These are phyloP conservation scores for Florisuga fusca DNA, from an alignment of 2,797 vertebrate genomes.

Conservation along the genomic window DNA sequence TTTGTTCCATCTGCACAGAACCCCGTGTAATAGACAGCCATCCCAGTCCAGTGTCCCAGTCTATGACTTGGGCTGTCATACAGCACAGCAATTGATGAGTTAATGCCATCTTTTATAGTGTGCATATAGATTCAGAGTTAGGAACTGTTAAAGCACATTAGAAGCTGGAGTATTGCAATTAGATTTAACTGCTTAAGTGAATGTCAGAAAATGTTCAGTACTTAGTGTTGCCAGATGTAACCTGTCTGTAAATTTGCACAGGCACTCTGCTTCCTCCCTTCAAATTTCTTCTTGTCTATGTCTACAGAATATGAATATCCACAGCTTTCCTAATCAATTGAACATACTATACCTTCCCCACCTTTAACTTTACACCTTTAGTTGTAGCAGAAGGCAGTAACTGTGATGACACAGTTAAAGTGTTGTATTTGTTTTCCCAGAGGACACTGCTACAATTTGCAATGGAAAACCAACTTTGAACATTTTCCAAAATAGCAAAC, in stretches of 20 bases:
- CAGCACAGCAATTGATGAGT: not conserved
- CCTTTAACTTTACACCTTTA: conserved; percentile 30
- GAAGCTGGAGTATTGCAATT: conserved; percentile 20
- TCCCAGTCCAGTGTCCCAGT: not conserved
- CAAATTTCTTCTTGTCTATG: not conserved
- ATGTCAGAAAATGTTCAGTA: conserved; percentile 44
- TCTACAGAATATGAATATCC: conserved; percentile 40
- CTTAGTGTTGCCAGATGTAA: conserved; percentile 48
- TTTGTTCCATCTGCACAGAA: not conserved
- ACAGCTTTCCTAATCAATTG: not conserved
- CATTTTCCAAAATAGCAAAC: conserved; percentile 74
- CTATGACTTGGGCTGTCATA: not conserved
- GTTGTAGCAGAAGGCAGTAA: conserved; percentile 31
- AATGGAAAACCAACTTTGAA: conserved; percentile 68
- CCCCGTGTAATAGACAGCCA: not conserved
- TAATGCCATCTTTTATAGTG: not conserved
- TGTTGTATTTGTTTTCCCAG: conserved; percentile 48
- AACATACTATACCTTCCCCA: conserved; percentile 17
- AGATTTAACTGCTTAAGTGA: conserved; percentile 65
- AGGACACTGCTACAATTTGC: conserved; percentile 59
- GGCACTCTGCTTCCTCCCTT: not conserved
- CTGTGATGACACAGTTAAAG: conserved; percentile 26
- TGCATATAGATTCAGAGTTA: not conserved
- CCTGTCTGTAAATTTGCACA: conserved; percentile 31
- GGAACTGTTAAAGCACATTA: not conserved